phyloP scores from a whole-genome alignment of 2,113 vertebrate species.

The Dasypus novemcinctus region DNA sequence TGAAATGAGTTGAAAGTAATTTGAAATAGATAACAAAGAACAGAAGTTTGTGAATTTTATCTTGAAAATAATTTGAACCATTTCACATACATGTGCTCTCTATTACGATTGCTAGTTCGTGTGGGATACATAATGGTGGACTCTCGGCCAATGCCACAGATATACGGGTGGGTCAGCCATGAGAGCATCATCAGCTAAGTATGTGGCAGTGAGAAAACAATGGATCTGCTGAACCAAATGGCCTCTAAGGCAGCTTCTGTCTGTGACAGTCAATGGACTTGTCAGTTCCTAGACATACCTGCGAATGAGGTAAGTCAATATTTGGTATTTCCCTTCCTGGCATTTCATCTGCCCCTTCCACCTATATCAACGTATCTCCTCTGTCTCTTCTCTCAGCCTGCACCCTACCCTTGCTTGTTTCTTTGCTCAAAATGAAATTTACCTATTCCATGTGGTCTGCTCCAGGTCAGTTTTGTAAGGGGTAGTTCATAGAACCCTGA shows the following conservation, averaged over 20 bases:
- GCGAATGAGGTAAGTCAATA: background rate
- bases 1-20: background rate
- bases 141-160: background rate
- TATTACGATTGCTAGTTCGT: background rate
- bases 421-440: background rate
- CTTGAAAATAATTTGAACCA: background rate
- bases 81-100: background rate
- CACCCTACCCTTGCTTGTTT: background rate
- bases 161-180: background rate
- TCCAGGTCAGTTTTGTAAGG: background rate
- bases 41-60: background rate
- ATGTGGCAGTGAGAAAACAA: background rate
- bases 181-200: background rate
- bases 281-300: background rate
- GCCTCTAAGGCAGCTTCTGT: background rate
- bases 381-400: background rate
- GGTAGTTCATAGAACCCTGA: background rate
- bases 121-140: background rate
- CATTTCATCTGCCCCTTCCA: background rate
- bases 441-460: background rate
- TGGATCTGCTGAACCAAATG: no score
- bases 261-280: background rate
- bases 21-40: background rate
- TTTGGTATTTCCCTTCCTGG: background rate
- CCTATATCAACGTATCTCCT: background rate